Evolutionary conservation across 2,113 vertebrate species (phyloP), one percentile per base, ranked within the genome.

Genomic region (Gracilinanus agilis): DNA sequence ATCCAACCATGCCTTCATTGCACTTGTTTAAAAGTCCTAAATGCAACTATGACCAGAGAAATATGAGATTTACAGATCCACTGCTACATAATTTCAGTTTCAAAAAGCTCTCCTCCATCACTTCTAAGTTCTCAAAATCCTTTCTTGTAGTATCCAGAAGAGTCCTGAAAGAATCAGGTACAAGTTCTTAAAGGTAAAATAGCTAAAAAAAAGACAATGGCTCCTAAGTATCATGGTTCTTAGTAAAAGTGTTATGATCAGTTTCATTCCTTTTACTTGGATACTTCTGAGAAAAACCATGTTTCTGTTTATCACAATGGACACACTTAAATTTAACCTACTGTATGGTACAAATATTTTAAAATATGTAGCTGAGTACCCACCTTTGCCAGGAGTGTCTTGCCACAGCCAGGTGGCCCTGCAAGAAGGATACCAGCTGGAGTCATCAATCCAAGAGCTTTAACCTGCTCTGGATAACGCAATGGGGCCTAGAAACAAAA

Each of bases 351-450:
- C 21, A 53, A 94, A 92, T 12, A 83, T 44, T 89, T 5, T 27
- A 91, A 96, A 93, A 27, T 12, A 90, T 19, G 1, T 2, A 44
- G 24, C 0, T 19, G 21, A 95, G 95, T 0, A 9, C 24, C 95
- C 98, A 99, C 99, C 99, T 99, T 99, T 19, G 99, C 99, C 53
- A 99, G 97, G 3, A 99, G 98, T 0, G 99, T 99, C 96, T 99
- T 99, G 53, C 99, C 99, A 97, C 99, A 99, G 5, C 99, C 99
- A 53, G 99, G 99, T 92, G 99, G 99, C 55, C 99, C 99, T 49
- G 99, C 99, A 91, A 99, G 98, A 90, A 99, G 98, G 12, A 99
- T 98, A 8, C 99, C 99, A n/a, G 99, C 99, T 2, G 99, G 99
- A 94, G 99, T 98, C 54, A 97, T 98, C 89, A 99, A 98, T 3